Percentiles rank a stretch among this genome's conserved stretches.
Evolutionary conservation across 2,113 vertebrate genomes (phyloP).

Genomic region (Rhagologus leucostigma): DNA sequence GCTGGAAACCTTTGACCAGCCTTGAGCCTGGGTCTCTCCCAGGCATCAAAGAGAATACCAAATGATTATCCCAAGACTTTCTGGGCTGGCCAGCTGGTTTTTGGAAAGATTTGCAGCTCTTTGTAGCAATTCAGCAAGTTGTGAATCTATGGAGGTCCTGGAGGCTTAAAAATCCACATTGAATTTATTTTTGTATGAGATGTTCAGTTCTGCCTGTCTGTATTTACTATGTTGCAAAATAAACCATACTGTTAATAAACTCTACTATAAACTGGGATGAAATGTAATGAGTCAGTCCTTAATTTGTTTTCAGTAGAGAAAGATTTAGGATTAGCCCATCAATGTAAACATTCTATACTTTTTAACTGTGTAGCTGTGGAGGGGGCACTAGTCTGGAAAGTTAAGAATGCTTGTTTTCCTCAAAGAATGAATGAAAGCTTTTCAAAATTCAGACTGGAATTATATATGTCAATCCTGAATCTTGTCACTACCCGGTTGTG

Average conservation of each 20-base stretch:
- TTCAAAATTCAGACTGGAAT: neutral
- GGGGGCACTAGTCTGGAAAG: neutral
- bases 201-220: neutral
- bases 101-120: neutral
- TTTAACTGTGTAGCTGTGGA: neutral
- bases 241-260: neutral
- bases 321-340: neutral
- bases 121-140: neutral
- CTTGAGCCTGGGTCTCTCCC: neutral
- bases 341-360: neutral
- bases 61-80: neutral
- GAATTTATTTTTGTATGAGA: neutral
- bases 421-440: neutral
- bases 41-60: neutral
- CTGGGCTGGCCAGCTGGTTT: neutral
- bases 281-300: neutral
- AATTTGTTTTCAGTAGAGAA: neutral
- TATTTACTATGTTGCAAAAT: neutral
- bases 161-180: neutral
- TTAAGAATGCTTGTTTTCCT: neutral
- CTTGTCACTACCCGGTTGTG: neutral
- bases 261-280: neutral
- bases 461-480: neutral
- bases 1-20: neutral
- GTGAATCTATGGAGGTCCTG: neutral